phyloP scores from a whole-genome alignment of 2,113 vertebrate genomes.

The Bostrychus sinensis region DNA sequence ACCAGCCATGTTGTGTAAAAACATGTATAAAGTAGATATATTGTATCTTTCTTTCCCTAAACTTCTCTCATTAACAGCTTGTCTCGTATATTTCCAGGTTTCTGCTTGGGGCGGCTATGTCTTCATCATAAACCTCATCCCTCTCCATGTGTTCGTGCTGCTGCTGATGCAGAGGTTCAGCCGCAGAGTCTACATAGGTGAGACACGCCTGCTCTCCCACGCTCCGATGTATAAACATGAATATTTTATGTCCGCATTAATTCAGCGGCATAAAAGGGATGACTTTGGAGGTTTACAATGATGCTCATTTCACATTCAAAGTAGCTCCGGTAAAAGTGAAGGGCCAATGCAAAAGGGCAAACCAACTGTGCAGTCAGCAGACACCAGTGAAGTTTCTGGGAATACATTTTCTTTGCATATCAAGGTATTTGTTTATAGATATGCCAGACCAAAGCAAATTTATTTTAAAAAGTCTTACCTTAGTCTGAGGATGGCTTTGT shows the following conservation, averaged over 20 bases:
- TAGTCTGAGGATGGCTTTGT: neutral
- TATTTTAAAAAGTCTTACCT: neutral
- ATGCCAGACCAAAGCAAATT: neutral
- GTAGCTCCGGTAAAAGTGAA: slow-evolving; percentile 6
- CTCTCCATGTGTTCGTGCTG: slow-evolving; percentile 94
- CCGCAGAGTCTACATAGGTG: slow-evolving; percentile 94
- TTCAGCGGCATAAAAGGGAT: slow-evolving; percentile 14
- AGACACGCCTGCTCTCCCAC: slow-evolving; percentile 63
- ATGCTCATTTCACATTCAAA: slow-evolving; percentile 18
- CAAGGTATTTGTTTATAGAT: neutral
- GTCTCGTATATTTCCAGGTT: slow-evolving; percentile 76
- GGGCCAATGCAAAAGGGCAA: neutral
- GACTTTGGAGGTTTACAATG: slow-evolving; percentile 3
- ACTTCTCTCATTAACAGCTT: neutral
- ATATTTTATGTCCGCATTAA: slow-evolving; percentile 17
- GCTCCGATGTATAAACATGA: neutral
- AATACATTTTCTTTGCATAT: neutral
- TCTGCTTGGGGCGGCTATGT: slow-evolving; percentile 98
- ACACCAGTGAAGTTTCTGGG: neutral
- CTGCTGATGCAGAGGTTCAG: slow-evolving; percentile 96
- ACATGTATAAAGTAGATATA: too few species aligned
- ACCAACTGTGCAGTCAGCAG: slow-evolving; percentile 17
- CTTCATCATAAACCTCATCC: slow-evolving; percentile 98
- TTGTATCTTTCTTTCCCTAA: neutral
- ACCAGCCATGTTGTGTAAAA: too few species aligned